These are phyloP conservation scores for Myzus persicae DNA, from an alignment of 1,140 invertebrate species.

Conservation along the genomic window DNA sequence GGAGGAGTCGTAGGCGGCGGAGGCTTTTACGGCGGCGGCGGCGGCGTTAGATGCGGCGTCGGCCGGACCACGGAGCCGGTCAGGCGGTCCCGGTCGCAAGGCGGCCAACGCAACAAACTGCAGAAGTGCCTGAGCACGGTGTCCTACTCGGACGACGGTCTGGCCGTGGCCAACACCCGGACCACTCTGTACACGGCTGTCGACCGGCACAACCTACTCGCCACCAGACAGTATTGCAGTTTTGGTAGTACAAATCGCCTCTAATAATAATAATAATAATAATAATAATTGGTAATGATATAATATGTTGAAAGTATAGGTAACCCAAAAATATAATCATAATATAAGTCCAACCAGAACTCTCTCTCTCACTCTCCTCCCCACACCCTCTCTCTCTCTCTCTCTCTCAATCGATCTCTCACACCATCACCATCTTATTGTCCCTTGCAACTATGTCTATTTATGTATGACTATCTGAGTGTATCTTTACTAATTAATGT, in stretches of 20 bases:
- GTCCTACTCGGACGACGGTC: constrained; percentile 74
- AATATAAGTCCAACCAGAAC: not conserved
- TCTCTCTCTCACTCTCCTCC: not conserved
- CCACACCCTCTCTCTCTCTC: no score
- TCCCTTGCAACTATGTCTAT: not conserved
- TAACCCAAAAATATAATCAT: not conserved
- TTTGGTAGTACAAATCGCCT: constrained; percentile 81
- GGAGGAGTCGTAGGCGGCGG: constrained; percentile 36
- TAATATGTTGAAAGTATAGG: not conserved
- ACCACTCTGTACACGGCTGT: constrained; percentile 63
- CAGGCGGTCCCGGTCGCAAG: constrained; percentile 83
- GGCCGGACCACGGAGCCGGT: constrained; percentile 64
- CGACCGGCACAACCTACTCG: constrained; percentile 71
- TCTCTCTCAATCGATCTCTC: no score
- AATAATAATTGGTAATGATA: not conserved
- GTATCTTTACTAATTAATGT: not conserved
- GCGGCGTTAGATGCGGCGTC: constrained; percentile 59
- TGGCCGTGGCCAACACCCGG: constrained; percentile 66
- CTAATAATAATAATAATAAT: constrained; percentile 23
- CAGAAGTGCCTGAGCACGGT: constrained; percentile 85
- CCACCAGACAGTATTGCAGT: constrained; percentile 89
- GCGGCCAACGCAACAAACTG: constrained; percentile 80
- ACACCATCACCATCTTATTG: not conserved
- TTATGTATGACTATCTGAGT: not conserved
- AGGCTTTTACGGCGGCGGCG: constrained; percentile 34